Conservation (phyloP, 2,888 invertebrate species). For the Drosophila demipolita region DNA sequence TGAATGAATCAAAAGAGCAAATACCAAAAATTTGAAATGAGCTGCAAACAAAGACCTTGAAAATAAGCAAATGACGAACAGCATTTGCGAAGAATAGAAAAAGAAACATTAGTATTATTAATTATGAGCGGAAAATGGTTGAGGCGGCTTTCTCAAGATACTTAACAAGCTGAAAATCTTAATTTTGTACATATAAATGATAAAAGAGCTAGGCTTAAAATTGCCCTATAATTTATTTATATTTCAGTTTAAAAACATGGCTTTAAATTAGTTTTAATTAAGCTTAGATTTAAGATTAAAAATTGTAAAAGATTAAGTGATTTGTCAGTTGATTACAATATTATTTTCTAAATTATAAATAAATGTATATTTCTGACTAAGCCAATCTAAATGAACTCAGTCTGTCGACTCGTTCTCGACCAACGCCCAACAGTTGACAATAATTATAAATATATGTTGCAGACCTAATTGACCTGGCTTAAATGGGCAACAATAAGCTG, state of each 20-base stretch:
- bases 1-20: constrained; percentile 9
- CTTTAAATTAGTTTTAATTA: neutral
- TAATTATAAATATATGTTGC: neutral
- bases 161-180: neutral
- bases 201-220: neutral
- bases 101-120: constrained; percentile 5
- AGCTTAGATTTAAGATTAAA: neutral
- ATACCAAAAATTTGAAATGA: constrained; percentile 5
- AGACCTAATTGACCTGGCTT: neutral
- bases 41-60: constrained; percentile 27
- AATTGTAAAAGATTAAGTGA: neutral
- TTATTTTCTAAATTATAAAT: neutral
- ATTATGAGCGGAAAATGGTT: neutral
- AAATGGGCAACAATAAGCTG: neutral
- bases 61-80: neutral
- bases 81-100: neutral
- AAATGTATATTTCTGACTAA: no score
- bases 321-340: no score
- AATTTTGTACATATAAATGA: neutral
- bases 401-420: neutral
- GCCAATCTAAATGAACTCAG: neutral
- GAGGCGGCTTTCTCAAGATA: neutral
- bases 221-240: neutral
- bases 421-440: neutral
- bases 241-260: neutral